Evolutionary conservation across 2,113 vertebrate species (phyloP), one percentile per base, ranked within the genome.

Genomic region (Rhinopomastus cyanomelas): DNA sequence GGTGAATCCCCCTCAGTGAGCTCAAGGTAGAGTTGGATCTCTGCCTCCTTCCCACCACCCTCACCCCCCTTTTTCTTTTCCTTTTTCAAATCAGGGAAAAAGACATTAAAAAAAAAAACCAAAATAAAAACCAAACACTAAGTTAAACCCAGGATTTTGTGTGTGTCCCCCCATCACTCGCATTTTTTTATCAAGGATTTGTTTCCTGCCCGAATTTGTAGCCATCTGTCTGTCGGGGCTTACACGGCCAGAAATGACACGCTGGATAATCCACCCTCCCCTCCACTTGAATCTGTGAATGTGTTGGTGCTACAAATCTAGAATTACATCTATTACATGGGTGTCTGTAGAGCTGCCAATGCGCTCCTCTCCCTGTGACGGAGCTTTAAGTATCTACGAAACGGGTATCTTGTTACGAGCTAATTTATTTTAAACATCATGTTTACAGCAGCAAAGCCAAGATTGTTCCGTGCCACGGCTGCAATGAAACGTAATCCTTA

Each of bases 161-260:
- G n/a, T n/a, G n/a, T 12, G 36, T 37, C 12, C 59, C 55, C 29
- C 16, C 4, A 59, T 12, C 53, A 2, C 9, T n/a, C 1, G n/a
- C 67, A 8, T 76, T 87, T 78, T 76, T 87, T 78, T 61, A 37
- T 69, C 86, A 17, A 36, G 80, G 83, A 29, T 42, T 69, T 39
- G 80, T 49, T 94, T 90, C 86, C 87, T 92, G 88, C 72, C 85
- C 86, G 72, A 92, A 87, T 96, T 76, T 90, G 72, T 83, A 26
- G 46, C 89, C 91, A 82, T 81, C 86, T 88, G 88, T 74, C 90
- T 77, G 80, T 73, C 69, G 83, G 71, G 73, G 57, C 55, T 73
- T 48, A 34, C 1, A 44, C 12, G 87, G 72, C 46, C 8, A 18
- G 75, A 61, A 71, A 81, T 34, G 82, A 53, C 71, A 68, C 71